Conservation (phyloP, 2,113 vertebrate species). For the Phaethon lepturus region DNA sequence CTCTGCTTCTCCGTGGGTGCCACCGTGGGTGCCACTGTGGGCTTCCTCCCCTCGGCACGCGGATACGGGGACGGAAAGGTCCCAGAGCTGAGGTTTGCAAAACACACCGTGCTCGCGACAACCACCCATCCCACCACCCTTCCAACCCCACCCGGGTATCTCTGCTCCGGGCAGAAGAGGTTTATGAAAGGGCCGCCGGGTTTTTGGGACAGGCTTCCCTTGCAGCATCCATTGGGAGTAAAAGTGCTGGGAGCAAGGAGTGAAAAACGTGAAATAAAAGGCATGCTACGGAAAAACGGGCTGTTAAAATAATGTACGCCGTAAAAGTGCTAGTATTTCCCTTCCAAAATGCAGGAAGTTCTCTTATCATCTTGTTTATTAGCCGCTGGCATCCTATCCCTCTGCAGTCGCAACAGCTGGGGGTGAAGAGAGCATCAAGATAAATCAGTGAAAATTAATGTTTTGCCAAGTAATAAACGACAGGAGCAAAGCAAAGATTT, state of each 20-base stretch:
- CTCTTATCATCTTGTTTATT: neutral
- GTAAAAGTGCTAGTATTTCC: neutral
- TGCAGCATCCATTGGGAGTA: neutral
- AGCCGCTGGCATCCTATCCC: neutral
- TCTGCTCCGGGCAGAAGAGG: neutral
- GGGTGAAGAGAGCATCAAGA: neutral
- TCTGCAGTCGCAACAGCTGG: neutral
- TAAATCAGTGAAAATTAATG: neutral
- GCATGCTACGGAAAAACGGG: neutral
- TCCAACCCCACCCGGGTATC: neutral
- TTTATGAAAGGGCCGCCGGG: neutral
- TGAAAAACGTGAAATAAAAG: neutral
- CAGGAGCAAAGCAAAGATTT: neutral
- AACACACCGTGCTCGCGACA: neutral
- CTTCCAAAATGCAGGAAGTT: neutral
- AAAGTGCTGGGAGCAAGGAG: neutral
- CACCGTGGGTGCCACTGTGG: accelerated
- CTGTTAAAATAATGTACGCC: neutral
- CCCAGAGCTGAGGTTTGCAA: neutral
- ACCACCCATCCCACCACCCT: neutral
- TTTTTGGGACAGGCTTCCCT: neutral
- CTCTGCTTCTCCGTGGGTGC: neutral
- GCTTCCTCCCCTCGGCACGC: accelerated
- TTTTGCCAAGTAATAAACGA: neutral
- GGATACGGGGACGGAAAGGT: neutral